Evolutionary conservation across 2,888 invertebrate species (phyloP).

Genomic region (Leptodirus hochenwartii): DNA sequence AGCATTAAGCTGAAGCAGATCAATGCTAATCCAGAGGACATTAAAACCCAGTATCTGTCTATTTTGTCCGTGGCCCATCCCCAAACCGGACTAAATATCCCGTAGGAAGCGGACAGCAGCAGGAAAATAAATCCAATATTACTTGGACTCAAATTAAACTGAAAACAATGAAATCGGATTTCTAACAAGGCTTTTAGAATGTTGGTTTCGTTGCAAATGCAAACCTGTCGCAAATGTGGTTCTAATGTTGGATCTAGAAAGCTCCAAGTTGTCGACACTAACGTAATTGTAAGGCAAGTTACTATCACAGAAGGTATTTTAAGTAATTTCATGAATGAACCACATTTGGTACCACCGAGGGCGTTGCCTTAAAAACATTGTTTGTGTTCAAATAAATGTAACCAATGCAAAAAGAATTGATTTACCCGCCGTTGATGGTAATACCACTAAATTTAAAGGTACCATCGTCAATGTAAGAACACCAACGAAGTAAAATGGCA

Average conservation of each 20-base stretch:
- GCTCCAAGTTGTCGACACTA: slow-evolving; percentile 54
- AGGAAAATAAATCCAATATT: slow-evolving; percentile 54
- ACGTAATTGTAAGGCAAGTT: slow-evolving; percentile 45
- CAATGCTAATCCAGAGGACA: slow-evolving; percentile 45
- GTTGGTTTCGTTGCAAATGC: slow-evolving; percentile 1
- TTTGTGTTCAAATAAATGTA: too few species aligned
- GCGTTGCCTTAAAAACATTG: too few species aligned
- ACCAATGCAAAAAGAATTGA: too few species aligned
- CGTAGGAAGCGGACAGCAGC: slow-evolving; percentile 49
- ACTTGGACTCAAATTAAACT: slow-evolving; percentile 43
- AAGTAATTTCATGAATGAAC: slow-evolving; percentile 39
- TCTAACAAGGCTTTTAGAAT: too few species aligned
- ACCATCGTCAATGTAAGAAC: slow-evolving; percentile 42
- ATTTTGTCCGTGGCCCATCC: slow-evolving; percentile 49
- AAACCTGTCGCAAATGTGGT: slow-evolving; percentile 46
- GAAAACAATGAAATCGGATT: slow-evolving; percentile 18
- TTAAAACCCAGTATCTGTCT: slow-evolving; percentile 43
- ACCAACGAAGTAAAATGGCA: slow-evolving; percentile 61
- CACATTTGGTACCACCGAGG: too few species aligned
- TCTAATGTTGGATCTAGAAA: slow-evolving; percentile 62
- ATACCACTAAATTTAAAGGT: slow-evolving; percentile 40
- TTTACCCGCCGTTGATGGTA: slow-evolving; percentile 40
- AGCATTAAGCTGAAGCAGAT: slow-evolving; percentile 40
- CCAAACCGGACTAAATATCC: slow-evolving; percentile 52
- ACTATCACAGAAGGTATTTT: slow-evolving; percentile 50